Evolutionary conservation across 2,113 vertebrate genomes (phyloP).

Genomic region (Uria lomvia): DNA sequence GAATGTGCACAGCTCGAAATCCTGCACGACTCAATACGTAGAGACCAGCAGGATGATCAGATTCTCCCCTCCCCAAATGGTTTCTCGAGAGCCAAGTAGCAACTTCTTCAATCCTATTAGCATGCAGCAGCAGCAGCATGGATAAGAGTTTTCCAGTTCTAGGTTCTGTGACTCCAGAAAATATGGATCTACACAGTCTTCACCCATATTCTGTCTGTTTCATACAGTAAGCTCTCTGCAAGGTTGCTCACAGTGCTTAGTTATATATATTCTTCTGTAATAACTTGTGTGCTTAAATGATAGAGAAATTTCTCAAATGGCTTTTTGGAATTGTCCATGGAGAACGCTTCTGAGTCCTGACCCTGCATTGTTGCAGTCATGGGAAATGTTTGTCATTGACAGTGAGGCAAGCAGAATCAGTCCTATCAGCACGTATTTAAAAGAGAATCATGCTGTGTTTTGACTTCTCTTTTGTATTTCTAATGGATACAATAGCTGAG

Average conservation of each 20-base stretch:
- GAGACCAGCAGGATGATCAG: background rate
- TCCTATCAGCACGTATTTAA: background rate
- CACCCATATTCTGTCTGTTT: background rate
- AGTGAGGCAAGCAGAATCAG: background rate
- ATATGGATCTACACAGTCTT: background rate
- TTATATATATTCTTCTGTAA: background rate
- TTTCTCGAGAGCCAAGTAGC: background rate
- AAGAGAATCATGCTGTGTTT: background rate
- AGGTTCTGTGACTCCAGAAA: background rate
- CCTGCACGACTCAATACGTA: background rate
- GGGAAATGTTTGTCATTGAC: background rate
- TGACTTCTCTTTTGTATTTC: background rate
- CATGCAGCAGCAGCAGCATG: background rate
- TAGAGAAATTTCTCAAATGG: background rate
- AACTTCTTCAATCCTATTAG: background rate
- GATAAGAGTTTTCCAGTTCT: background rate
- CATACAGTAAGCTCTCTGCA: background rate
- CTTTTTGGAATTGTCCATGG: background rate
- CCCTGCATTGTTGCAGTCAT: background rate
- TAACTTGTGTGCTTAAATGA: background rate
- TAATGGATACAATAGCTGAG: background rate
- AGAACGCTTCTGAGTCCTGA: background rate
- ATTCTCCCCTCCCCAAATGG: background rate
- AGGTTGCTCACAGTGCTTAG: background rate
- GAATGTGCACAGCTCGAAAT: background rate